Evolutionary conservation across 1,140 invertebrate species (phyloP).

Genomic region (Ctenoplectra terminalis): DNA sequence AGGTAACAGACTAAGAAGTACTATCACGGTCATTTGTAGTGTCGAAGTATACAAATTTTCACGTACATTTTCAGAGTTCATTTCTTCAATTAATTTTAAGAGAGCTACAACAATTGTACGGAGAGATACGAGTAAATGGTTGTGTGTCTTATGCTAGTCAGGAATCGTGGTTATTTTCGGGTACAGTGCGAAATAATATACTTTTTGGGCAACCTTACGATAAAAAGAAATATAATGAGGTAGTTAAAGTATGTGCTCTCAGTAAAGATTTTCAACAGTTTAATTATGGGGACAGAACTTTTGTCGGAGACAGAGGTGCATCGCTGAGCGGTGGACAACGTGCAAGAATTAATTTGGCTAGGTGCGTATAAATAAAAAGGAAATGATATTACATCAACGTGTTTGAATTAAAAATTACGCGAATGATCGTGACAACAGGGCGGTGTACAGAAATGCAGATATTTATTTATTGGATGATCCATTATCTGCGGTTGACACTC

Average conservation of each 20-base stretch:
- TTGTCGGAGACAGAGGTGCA: conserved; percentile 92
- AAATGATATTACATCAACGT: conserved; percentile 74
- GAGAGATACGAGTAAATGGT: conserved; percentile 86
- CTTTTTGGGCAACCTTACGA: conserved; percentile 89
- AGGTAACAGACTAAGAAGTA: conserved; percentile 81
- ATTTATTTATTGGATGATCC: conserved; percentile 85
- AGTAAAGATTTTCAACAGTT: conserved; percentile 88
- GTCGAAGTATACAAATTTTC: background rate
- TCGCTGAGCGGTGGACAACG: conserved; percentile 92
- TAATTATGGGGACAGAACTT: conserved; percentile 88
- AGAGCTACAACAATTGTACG: conserved; percentile 86
- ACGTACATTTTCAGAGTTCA: conserved; percentile 85
- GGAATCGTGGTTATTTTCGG: conserved; percentile 88
- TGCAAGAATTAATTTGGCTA: conserved; percentile 85
- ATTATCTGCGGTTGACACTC: conserved; percentile 84
- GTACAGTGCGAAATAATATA: conserved; percentile 89
- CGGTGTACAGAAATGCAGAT: conserved; percentile 83
- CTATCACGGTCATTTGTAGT: background rate
- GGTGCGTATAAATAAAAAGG: conserved; percentile 85
- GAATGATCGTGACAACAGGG: conserved; percentile 67
- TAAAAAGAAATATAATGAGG: conserved; percentile 86
- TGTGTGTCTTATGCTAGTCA: conserved; percentile 88
- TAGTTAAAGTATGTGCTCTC: conserved; percentile 85
- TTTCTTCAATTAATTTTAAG: conserved; percentile 89
- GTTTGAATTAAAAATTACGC: background rate